A percentile compares a stretch with the other conserved stretches of the same genome.
Conservation (phyloP, 2,888 invertebrate genomes). For the Dicyrtomina minuta region DNA sequence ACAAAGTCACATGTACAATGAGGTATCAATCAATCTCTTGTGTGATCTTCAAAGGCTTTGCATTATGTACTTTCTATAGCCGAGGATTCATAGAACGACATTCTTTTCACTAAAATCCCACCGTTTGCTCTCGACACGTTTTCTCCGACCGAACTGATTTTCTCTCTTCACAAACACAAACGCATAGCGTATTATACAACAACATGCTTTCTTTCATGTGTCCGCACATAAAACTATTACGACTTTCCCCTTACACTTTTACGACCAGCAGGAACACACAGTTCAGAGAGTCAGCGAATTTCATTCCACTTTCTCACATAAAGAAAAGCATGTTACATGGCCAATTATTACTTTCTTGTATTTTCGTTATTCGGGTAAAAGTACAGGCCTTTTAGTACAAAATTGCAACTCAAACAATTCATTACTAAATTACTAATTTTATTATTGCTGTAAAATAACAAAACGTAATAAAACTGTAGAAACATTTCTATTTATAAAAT, state of each 20-base stretch:
- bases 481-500: too few relatives aligned
- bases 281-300: not conserved
- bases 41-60: slow-evolving; percentile 9
- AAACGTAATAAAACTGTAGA: too few relatives aligned
- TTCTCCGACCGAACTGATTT: too few relatives aligned
- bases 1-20: slow-evolving; percentile 20
- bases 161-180: not conserved
- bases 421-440: too few relatives aligned
- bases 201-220: too few relatives aligned
- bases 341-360: too few relatives aligned
- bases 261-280: not conserved
- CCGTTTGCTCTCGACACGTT: not conserved
- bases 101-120: not conserved
- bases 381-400: too few relatives aligned
- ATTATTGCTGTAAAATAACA: too few relatives aligned
- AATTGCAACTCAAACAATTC: too few relatives aligned
- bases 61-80: not conserved
- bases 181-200: not conserved
- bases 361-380: too few relatives aligned
- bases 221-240: not conserved
- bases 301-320: not conserved
- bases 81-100: slow-evolving; percentile 12
- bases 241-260: not conserved
- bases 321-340: too few relatives aligned
- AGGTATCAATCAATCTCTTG: slow-evolving; percentile 20